These are phyloP conservation scores for Manis javanica DNA, from an alignment of 2,797 vertebrate species.

Conservation along the genomic window DNA sequence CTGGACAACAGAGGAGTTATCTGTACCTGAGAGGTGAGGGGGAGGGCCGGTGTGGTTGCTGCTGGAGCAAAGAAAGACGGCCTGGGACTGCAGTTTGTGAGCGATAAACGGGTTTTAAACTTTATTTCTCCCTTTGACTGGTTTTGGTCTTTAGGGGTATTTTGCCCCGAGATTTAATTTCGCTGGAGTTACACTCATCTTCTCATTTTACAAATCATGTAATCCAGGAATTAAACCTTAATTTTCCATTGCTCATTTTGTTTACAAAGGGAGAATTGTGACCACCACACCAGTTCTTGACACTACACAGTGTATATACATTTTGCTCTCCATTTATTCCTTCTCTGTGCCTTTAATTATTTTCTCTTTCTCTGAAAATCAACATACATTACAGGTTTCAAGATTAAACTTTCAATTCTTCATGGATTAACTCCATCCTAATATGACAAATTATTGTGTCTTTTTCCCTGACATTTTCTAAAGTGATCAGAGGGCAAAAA, in stretches of 20 bases:
- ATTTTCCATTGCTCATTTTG: not conserved
- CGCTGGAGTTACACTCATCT: not conserved
- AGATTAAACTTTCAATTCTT: slow-evolving; percentile 18
- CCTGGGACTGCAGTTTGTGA: too few relatives aligned
- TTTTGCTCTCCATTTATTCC: not conserved
- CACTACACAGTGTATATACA: not conserved
- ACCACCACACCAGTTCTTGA: not conserved
- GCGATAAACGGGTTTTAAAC: too few relatives aligned
- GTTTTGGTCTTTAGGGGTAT: too few relatives aligned
- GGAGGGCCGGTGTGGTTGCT: too few relatives aligned
- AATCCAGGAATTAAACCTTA: not conserved
- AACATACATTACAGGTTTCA: not conserved
- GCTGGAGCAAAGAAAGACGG: too few relatives aligned
- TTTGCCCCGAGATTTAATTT: too few relatives aligned
- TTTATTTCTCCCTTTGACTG: too few relatives aligned
- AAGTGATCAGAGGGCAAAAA: not conserved
- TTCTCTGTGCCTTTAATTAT: not conserved
- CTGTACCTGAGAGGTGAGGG: too few relatives aligned
- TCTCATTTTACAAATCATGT: not conserved
- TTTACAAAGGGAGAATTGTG: not conserved
- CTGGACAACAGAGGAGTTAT: too few relatives aligned
- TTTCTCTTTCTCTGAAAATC: not conserved
- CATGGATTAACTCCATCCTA: not conserved
- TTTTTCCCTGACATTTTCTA: slow-evolving; percentile 30
- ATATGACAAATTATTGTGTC: not conserved